Base-by-base conservation (phyloP, 2,797 vertebrate species). In the Pitangus sulphuratus region DNA sequence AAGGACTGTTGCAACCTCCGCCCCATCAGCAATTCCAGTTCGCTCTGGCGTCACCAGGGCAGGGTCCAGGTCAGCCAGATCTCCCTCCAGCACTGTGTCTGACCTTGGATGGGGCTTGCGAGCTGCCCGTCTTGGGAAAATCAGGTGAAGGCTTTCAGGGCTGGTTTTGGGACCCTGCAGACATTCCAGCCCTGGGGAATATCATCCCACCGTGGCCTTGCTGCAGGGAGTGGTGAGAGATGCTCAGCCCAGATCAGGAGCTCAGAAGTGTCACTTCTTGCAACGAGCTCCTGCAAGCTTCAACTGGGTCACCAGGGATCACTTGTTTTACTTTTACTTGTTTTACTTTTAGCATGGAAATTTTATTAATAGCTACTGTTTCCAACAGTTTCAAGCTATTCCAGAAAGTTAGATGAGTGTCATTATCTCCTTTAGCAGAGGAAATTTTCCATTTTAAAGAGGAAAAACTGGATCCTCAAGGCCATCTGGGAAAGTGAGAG, bases 51-150 rank as follows among this genome's bases (percentile, higher is more conserved):
- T 76, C 62, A 79, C 80, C 3, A 33, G 30, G 44, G 56, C 90
- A 90, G 79, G 39, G 19, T 11, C 65, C 0, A 0, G 35, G 14
- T 75, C 56, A 81, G 66, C 65, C 21, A 6, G 19, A 57, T 31
- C 66, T 54, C 22, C 60, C 35, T 78, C 31, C 2, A 2, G 66
- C 37, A 9, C 60, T 4, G 11, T 4, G 25, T 39, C 75, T 1
- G 2, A 24, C 45, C 90, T 69, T 5, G 5, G 30, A 65, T 5
- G 12, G 18, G 61, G 16, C 26, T 78, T 0, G 0, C 0, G 2
- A 88, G 57, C 50, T 26, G 42, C n/a, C 42, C 1, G 1, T 13
- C 31, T 74, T 15, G 50, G 39, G 13, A 39, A 62, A 80, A 12
- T 24, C 64, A 61, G 57, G 24, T 24, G 50, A 72, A 28, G 45